These are phyloP conservation scores for Phocoena phocoena DNA, from an alignment of 2,113 vertebrate species.

Conservation along the genomic window DNA sequence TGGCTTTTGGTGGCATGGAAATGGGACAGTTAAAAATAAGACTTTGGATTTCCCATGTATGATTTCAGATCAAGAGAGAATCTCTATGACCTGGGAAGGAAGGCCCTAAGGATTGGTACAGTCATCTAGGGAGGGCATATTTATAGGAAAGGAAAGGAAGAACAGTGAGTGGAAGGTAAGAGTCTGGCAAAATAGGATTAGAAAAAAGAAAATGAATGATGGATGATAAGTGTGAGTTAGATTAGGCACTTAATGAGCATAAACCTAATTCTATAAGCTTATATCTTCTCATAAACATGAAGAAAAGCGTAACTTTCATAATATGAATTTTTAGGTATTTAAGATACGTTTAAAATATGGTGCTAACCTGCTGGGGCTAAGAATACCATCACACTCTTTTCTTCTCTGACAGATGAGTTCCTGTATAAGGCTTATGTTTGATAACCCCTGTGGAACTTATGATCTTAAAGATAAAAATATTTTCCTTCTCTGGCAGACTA, in stretches of 20 bases:
- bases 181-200: not conserved
- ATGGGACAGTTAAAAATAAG: conserved; percentile 1
- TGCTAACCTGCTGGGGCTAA: not conserved
- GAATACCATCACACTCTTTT: not conserved
- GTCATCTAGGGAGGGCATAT: not conserved
- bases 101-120: not conserved
- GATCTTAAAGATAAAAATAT: not conserved
- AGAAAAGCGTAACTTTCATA: not conserved
- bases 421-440: not conserved
- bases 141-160: not conserved
- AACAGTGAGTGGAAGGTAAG: not conserved
- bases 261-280: not conserved
- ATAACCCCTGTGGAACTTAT: not conserved
- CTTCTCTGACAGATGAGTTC: not conserved
- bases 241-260: not conserved
- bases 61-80: not conserved
- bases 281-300: not conserved
- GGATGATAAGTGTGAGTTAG: not conserved
- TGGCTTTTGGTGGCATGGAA: not conserved
- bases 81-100: not conserved
- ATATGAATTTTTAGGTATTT: not conserved
- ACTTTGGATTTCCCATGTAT: not conserved
- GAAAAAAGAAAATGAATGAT: not conserved
- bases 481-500: not conserved
- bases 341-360: not conserved